Evolutionary conservation across 2,888 invertebrate genomes (phyloP).

Genomic region (Phasia obesa): DNA sequence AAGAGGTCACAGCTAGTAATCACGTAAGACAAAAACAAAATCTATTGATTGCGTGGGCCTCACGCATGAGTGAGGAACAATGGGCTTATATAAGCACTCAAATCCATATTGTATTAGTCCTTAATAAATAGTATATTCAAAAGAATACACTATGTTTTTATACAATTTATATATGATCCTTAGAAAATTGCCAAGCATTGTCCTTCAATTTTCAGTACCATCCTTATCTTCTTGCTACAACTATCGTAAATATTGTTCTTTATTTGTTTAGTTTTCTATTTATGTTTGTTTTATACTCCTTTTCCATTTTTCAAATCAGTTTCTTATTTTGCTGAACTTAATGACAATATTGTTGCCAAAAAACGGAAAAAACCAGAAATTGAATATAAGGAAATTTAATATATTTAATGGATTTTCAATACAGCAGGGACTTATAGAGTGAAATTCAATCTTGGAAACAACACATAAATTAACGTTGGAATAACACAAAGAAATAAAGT

Average conservation of each 20-base stretch:
- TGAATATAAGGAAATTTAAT: conserved; percentile 65
- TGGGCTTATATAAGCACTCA: no score
- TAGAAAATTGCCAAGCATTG: not conserved
- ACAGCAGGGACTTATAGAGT: conserved; percentile 37
- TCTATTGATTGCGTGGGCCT: no score
- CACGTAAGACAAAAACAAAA: no score
- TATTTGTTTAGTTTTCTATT: conserved; percentile 47
- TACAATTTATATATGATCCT: no score
- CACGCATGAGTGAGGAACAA: no score
- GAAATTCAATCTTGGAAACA: conserved; percentile 51
- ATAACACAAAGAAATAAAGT: conserved; percentile 2
- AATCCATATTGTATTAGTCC: no score
- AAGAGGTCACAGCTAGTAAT: no score
- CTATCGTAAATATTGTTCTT: conserved; percentile 38
- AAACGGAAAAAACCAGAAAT: conserved; percentile 44
- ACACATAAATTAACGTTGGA: conserved; percentile 40
- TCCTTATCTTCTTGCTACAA: conserved; percentile 24
- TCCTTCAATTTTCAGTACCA: not conserved
- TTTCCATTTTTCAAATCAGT: conserved; percentile 56
- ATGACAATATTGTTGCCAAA: conserved; percentile 69
- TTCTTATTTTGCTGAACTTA: conserved; percentile 57
- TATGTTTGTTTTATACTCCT: conserved; percentile 43
- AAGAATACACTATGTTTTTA: no score
- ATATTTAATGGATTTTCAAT: conserved; percentile 69
- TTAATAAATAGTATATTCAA: no score